Evolutionary conservation across 2,797 vertebrate genomes (phyloP).

Genomic region (Eleutherodactylus coqui): DNA sequence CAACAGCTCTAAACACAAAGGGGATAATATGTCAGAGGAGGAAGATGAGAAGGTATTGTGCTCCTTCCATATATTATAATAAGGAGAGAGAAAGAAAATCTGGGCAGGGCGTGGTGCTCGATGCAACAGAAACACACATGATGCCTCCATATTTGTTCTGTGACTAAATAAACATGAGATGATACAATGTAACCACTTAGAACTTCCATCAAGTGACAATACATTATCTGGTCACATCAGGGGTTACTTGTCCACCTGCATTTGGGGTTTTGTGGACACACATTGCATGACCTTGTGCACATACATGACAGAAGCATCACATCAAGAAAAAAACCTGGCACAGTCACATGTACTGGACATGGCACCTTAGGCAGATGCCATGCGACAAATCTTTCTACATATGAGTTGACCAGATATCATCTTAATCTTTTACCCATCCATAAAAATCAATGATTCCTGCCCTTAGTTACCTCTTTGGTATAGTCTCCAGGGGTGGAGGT

Average conservation of each 20-base stretch:
- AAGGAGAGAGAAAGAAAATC: not conserved
- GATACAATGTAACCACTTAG: not conserved
- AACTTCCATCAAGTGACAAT: not conserved
- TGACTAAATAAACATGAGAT: not conserved
- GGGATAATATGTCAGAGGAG: conserved; percentile 15
- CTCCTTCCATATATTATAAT: conserved; percentile 26
- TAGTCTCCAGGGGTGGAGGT: conserved; percentile 68
- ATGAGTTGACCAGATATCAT: no score
- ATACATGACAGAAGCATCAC: no score
- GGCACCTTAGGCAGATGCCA: not conserved
- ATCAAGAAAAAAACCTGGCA: not conserved
- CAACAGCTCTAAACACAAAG: not conserved
- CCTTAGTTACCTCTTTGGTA: conserved; percentile 72
- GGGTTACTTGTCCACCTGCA: no score
- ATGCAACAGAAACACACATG: conserved; percentile 24
- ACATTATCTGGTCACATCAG: no score
- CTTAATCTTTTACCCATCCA: not conserved
- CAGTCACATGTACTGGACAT: not conserved
- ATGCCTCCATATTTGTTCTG: conserved; percentile 15
- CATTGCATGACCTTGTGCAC: not conserved
- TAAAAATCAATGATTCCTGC: not conserved
- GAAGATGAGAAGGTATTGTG: conserved; percentile 27
- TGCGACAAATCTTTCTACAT: no score
- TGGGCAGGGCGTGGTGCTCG: conserved; percentile 51
- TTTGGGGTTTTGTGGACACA: no score